Evolutionary conservation across 1,140 invertebrate species (phyloP), one percentile per base, ranked within the genome.

Genomic region (Orius laevigatus): DNA sequence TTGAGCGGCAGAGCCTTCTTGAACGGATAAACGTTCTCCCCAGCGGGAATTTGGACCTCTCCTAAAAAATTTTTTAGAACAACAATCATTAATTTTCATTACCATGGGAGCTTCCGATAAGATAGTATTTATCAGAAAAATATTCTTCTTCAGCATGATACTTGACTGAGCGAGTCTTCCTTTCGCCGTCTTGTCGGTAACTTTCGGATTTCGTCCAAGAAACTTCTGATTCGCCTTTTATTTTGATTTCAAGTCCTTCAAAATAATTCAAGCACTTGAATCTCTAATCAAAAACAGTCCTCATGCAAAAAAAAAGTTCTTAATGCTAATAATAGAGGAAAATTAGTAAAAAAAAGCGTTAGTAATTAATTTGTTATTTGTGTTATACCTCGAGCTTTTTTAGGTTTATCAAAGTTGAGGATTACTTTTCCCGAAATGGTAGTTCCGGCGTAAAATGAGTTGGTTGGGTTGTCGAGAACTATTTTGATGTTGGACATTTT

Each of bases 1-100:
- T 71, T 75, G 2, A 70, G 68, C 2, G 81, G 81, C 44, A 85
- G 58, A 1, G 71, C 66, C 57, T 71, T 79, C 2, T 70, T 74
- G 55, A 85, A 84, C 12, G 77, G 78, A 62, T 80, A 85, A 14
- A 68, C 68, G 55, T 82, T 75, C 34, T 74, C 73, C n/a, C 80
- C 80, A 16, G 70, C 57, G 40, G 75, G 73, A 19, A 84, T 65
- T 58, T 80, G 77, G 40, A 81, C 73, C 50, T 69, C 67, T n/a
- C 75, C 79, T 81, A 58, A 44, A 38, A 38, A 38, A 48, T 6
- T 19, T 33, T 2, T 3, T 31, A 45, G n/a, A 57, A 51, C 55
- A 60, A 48, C 14, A 59, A 54, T 14, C 19, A 40, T 11, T 20
- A 40, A 36, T 25, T n/a, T 20, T 36, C 45, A 39, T 32, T 51